Evolutionary conservation across 2,113 vertebrate species (phyloP), one percentile per base, ranked within the genome.

Genomic region (Fulica atra): DNA sequence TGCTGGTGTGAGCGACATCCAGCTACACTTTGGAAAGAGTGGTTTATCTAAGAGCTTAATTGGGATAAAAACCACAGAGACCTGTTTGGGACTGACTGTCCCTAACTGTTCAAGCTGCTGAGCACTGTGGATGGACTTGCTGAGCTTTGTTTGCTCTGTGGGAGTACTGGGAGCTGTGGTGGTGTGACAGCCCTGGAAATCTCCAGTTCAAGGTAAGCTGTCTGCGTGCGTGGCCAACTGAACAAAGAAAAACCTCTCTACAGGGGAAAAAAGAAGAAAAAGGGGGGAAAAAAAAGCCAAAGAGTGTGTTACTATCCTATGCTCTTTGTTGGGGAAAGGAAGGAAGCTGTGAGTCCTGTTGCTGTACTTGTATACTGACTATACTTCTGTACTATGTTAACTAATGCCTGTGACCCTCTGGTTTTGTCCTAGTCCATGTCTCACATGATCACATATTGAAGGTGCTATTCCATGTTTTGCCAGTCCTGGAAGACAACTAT

Each of bases 31-130:
- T 26, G 38, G 70, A 35, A 87, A 59, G 54, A 44, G 50, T 25
- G 59, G 38, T 90, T 88, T 88, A 77, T 81, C 83, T 53, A 25
- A 89, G 46, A 59, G 61, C 36, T 95, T 48, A 70, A 54, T 33
- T 79, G 71, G 91, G 57, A 79, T 70, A 36, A 89, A 88, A 86
- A 31, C 66, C 80, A 74, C 61, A 53, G 12, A 9, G 71, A 14
- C 57, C 56, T 33, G 40, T 66, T 66, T 51, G 93, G 81, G 81
- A n/a, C 21, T 42, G 91, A 31, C 61, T 59, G 68, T 59, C 88
- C 48, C 31, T 57, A 24, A 7, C 61, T 48, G 35, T 15, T 50
- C 5, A 7, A 69, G 65, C 51, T 88, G 60, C 42, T 53, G 36
- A 61, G 61, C 50, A 44, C 54, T 31, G 9, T 0, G 24, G 29